Base-by-base conservation (phyloP, 2,888 invertebrate genomes). In the Seira ritae region DNA sequence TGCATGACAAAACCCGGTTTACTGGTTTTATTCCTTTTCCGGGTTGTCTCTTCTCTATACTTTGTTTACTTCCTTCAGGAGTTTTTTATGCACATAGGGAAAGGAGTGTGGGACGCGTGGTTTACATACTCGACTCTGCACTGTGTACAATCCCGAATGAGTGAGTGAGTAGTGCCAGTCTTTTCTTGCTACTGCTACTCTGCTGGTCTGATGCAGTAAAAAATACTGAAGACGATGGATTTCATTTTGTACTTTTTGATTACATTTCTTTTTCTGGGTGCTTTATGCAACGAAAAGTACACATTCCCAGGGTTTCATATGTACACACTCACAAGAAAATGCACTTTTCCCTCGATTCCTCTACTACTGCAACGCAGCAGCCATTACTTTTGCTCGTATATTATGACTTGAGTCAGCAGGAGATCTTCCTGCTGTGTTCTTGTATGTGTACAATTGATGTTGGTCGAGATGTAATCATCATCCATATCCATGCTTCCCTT, bases 321-420 rank as follows among this genome's bases (percentile, higher is more conserved):
- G n/a, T n/a, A n/a, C n/a, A 31, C 8, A 31, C 8, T 31, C 8
- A 4, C 31, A 31, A 31, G 31, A 50, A 50, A 50, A 50, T 50
- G 50, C 50, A 50, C 50, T 50, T 50, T 50, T 50, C n/a, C 17
- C 50, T 66, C 68, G 50, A 62, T 66, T 65, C 75, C 67, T 22
- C 60, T 42, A 50, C 70, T 74, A 31, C 80, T 12, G 50, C 17
- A 50, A 15, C 17, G 50, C 17, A 50, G 50, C 17, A 75, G 74
- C 74, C 80, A 81, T 81, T 81, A 71, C 80, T 70, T 66, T 75
- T 50, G 70, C 75, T 81, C 80, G 75, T 81, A 81, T 81, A 81
- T 81, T 81, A 81, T 75, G 80, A 81, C 75, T 81, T 68, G 70
- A 75, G 70, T 75, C 80, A 75, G 80, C 80, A 55, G 80, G 80